Base-by-base conservation (phyloP, 2,113 vertebrate genomes). In the Etheostoma cragini region DNA sequence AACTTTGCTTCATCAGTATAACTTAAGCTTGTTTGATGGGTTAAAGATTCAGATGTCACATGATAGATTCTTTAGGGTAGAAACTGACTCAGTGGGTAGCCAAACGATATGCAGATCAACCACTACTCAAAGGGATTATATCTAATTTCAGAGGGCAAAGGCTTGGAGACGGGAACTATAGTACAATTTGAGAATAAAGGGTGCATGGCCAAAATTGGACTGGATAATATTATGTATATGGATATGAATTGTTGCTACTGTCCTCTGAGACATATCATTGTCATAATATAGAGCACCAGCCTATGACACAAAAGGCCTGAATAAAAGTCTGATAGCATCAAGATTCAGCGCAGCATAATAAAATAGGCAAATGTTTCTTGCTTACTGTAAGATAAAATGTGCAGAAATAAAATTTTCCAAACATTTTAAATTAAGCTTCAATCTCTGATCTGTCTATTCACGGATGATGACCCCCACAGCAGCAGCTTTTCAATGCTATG, bases 31-130 rank as follows among this genome's bases (percentile, higher is more conserved):
- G 87, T 95, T 93, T 92, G 90, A 93, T 86, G 78, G 90, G 83
- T 93, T 88, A 78, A 90, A 78, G 80, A 91, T 92, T 93, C 84
- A 87, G 61, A 67, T 78, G 88, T 95, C 95, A 95, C 94, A 94
- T 95, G 95, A 91, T 80, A 62, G 80, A 78, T 76, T 88, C 83
- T 89, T 85, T 80, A 63, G 54, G 72, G 78, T 73, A 52, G 71
- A 68, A 87, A 82, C 38, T 42, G 78, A 71, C 76, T 76, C 30
- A 77, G 84, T 86, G 83, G 86, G 83, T 62, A 87, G 75, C 21
- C 22, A 85, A 86, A 71, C 80, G 56, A 89, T 91, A 93, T 93
- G 91, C 64, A 92, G 88, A 93, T 94, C 92, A 91, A 82, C 81
- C 47, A 50, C 21, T 79, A 69, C 83, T 85, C 65, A 73, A 79